A percentile compares a stretch with the other conserved stretches of the same genome.
Evolutionary conservation across 2,113 vertebrate genomes (phyloP).

Genomic region (Dascyllus trimaculatus): DNA sequence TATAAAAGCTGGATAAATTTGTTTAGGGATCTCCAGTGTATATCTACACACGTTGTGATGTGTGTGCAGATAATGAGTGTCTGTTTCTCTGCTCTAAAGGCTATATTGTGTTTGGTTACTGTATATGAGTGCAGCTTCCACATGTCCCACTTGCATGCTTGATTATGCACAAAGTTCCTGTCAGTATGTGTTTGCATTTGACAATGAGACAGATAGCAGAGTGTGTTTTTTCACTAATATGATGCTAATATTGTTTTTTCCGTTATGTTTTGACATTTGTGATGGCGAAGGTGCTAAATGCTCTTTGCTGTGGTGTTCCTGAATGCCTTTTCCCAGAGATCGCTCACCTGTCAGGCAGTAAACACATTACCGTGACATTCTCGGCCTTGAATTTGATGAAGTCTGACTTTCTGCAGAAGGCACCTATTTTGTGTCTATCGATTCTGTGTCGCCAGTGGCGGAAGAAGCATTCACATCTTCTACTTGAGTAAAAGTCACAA

Average conservation of each 20-base stretch:
- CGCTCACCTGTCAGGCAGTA: neutral
- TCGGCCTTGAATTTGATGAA: neutral
- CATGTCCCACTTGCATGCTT: neutral
- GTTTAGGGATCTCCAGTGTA: conserved; percentile 69
- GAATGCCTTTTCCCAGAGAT: neutral
- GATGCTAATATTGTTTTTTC: too few relatives aligned
- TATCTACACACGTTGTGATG: conserved; percentile 68
- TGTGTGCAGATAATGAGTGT: conserved; percentile 34
- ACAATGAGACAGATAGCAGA: neutral
- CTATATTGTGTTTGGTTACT: conserved; percentile 24
- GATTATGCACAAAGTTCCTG: conserved; percentile 7
- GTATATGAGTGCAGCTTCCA: neutral
- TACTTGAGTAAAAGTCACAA: neutral
- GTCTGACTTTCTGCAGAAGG: neutral
- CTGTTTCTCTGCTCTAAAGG: conserved; percentile 7
- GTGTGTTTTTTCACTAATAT: neutral
- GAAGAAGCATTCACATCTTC: neutral
- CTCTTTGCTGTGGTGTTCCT: neutral
- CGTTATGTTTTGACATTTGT: neutral
- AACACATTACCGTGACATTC: neutral
- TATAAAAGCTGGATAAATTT: conserved; percentile 61
- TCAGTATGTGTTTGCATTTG: conserved; percentile 23
- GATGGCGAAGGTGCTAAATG: neutral
- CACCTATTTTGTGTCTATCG: neutral
- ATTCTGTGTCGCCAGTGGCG: neutral